Percentiles rank a stretch among this genome's conserved stretches.
phyloP scores from a whole-genome alignment of 2,113 vertebrate species.

The Ceuthmochares aereus region DNA sequence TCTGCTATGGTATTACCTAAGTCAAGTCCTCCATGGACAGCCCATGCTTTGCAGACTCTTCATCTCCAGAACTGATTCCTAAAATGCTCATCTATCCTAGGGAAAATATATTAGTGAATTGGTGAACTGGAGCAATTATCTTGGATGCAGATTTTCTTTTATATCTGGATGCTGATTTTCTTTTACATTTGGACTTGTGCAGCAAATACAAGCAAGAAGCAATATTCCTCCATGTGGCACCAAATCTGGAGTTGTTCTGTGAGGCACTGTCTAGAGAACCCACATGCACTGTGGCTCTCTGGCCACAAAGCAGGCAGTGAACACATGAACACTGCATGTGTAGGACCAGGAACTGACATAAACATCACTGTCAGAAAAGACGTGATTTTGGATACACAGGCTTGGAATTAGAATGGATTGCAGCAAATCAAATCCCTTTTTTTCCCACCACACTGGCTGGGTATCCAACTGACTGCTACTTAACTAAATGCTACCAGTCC shows the following conservation, averaged over 20 bases:
- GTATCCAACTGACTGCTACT: background rate
- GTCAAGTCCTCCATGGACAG: background rate
- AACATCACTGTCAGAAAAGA: background rate
- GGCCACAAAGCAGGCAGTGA: background rate
- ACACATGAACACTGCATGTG: fast-evolving
- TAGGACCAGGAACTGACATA: background rate
- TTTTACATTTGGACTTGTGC: background rate
- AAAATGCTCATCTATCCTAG: background rate
- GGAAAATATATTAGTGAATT: background rate
- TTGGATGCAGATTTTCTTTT: background rate
- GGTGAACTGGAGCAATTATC: background rate
- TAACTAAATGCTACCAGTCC: background rate
- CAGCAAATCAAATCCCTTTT: background rate
- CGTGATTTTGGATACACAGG: background rate
- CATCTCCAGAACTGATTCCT: background rate
- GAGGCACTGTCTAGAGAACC: background rate
- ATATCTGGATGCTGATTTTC: background rate
- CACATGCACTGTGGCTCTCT: fast-evolving
- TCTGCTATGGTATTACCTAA: background rate
- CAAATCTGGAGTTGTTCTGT: background rate
- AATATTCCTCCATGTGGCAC: background rate
- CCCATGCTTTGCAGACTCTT: background rate
- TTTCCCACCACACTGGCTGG: background rate
- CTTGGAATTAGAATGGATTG: background rate
- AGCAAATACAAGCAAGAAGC: background rate